Base-by-base conservation (phyloP, 2,888 invertebrate species). In the Drosophila mulleri region DNA sequence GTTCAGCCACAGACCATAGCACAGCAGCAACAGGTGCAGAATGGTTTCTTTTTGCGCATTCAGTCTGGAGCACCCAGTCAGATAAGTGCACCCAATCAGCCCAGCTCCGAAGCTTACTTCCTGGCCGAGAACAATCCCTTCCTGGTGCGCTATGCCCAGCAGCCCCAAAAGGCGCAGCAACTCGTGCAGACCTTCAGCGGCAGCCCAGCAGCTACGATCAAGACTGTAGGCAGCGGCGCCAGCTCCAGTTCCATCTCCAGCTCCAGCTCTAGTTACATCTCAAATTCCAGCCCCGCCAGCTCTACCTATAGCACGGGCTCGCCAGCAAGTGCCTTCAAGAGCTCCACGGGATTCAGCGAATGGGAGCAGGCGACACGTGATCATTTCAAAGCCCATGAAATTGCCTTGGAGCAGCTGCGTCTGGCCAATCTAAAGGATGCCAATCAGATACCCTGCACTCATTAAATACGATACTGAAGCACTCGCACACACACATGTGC, bases 351-450 rank as follows among this genome's bases (percentile, higher is more conserved):
- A 2, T 53, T 84, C 53, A 75, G 78, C 44, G 88, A 87, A 29
- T 56, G 91, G 60, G 90, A 92, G 50, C 77, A 78, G 63, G 92
- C 92, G 11, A 91, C 86, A 2, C 84, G 83, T 23, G 92, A 91
- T 26, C 92, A 92, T 59, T 91, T 92, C 56, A 88, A 85, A 5
- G 92, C 92, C 3, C 92, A 92, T 41, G 90, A 91, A 65, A 70
- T 89, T n/a, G 92, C 92, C 0, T 72, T 90, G 66, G 91, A 92
- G 52, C 91, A 91, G 45, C 78, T 92, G 57, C 91, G 90, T 41
- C 74, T 84, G 77, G 90, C 92, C 50, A 89, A 89, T 60, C 63
- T 80, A n/a, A 83, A 76, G 63, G 81, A 70, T 59, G 77, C 81
- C 50, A 59, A 7, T 72, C 75, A 66, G 74, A 80, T 29, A 18